A percentile compares a stretch with the other conserved stretches of the same genome.
These are phyloP conservation scores for Solen grandis DNA, from an alignment of 1,140 invertebrate species.

Conservation along the genomic window DNA sequence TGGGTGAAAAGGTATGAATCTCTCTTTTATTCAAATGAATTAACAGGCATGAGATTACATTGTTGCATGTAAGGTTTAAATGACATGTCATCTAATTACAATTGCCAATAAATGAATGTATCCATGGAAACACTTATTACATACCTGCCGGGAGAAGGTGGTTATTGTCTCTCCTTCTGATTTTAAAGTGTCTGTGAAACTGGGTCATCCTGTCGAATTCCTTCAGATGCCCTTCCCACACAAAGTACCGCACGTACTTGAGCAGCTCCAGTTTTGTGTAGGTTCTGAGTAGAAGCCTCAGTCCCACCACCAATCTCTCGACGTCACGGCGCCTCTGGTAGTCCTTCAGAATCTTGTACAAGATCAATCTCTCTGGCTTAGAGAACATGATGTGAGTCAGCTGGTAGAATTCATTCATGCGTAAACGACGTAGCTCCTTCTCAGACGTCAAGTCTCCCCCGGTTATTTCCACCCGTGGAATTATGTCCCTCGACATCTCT, in stretches of 20 bases:
- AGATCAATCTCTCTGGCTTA: slow-evolving; percentile 50
- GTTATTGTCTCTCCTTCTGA: neutral
- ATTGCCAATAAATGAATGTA: no score
- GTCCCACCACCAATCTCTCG: slow-evolving; percentile 56
- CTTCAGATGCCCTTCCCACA: slow-evolving; percentile 55
- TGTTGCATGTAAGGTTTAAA: no score
- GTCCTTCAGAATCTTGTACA: slow-evolving; percentile 64
- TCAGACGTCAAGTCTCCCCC: neutral
- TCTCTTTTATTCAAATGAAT: no score
- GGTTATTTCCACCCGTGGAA: neutral
- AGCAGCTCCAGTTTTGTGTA: slow-evolving; percentile 64
- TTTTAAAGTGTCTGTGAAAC: slow-evolving; percentile 45
- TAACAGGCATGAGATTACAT: no score
- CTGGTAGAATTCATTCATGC: slow-evolving; percentile 42
- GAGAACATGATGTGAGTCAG: slow-evolving; percentile 44
- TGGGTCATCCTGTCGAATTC: slow-evolving; percentile 54
- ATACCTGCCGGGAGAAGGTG: neutral
- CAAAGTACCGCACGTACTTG: slow-evolving; percentile 61
- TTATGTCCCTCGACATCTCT: no score
- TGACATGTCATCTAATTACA: no score
- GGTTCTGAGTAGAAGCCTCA: slow-evolving; percentile 58
- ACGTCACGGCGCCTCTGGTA: slow-evolving; percentile 59
- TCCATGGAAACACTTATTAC: no score
- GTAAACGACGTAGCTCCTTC: neutral
- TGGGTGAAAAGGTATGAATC: no score